Evolutionary conservation across 2,888 invertebrate genomes (phyloP).

Genomic region (Xiphydria camelus): DNA sequence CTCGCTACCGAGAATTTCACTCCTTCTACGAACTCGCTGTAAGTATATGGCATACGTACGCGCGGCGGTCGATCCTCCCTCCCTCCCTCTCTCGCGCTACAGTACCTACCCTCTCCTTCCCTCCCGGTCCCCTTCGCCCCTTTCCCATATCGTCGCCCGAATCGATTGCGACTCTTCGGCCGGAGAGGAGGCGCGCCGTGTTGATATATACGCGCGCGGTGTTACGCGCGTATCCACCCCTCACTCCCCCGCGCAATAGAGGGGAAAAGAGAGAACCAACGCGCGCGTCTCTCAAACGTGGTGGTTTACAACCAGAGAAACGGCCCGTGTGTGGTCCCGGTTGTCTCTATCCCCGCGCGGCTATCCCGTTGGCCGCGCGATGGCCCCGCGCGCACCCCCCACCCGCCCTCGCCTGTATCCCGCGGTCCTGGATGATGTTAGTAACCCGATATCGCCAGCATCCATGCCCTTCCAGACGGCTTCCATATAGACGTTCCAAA

Average conservation of each 20-base stretch:
- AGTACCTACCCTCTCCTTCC: no score
- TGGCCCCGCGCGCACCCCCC: neutral
- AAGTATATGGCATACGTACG: no score
- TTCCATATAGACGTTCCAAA: conserved; percentile 47
- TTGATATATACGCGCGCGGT: no score
- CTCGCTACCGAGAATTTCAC: neutral
- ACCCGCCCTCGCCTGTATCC: neutral
- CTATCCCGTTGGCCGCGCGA: neutral
- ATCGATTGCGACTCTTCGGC: no score
- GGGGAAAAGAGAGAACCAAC: neutral
- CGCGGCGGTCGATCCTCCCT: neutral
- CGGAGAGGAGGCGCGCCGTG: no score
- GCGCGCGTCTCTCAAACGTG: neutral
- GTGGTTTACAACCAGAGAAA: conserved; percentile 3
- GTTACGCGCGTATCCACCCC: no score
- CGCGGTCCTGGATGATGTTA: conserved; percentile 42
- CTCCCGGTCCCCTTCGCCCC: no score
- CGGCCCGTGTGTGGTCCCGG: conserved; percentile 18
- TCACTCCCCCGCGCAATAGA: conserved; percentile 1
- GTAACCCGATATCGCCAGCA: conserved; percentile 49
- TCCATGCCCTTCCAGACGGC: conserved; percentile 46
- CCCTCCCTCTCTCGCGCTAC: neutral
- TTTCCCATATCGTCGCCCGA: no score
- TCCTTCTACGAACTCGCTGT: neutral
- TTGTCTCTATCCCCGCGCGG: neutral